Percentiles rank a stretch among this genome's conserved stretches.
Conservation (phyloP, 2,797 vertebrate genomes). For the Phoxinus dragarum region DNA sequence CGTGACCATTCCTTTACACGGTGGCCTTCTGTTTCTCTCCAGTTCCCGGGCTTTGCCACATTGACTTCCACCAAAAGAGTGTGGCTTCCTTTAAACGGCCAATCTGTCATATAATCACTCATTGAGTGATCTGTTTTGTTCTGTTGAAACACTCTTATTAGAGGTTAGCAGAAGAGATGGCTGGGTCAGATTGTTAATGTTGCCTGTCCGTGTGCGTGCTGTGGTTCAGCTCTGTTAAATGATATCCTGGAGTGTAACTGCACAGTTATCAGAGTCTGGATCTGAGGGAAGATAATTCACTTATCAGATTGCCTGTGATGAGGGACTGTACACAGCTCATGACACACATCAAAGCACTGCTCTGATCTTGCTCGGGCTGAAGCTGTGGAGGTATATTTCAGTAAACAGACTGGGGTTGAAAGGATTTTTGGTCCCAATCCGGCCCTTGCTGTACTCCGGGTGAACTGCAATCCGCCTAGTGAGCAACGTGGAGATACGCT, state of each 20-base stretch:
- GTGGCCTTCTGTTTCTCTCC: not conserved
- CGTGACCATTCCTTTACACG: slow-evolving; percentile 12
- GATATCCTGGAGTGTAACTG: slow-evolving; percentile 65
- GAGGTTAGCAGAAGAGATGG: slow-evolving; percentile 69
- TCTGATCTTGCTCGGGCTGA: slow-evolving; percentile 54
- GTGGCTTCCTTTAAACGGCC: slow-evolving; percentile 65
- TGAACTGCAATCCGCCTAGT: slow-evolving; percentile 15
- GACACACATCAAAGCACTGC: slow-evolving; percentile 73
- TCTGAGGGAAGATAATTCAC: slow-evolving; percentile 78
- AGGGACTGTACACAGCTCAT: slow-evolving; percentile 69
- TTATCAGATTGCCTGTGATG: slow-evolving; percentile 79
- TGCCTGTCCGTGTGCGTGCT: slow-evolving; percentile 61
- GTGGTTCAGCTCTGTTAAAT: slow-evolving; percentile 74
- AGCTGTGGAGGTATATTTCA: slow-evolving; percentile 55
- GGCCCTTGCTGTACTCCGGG: not conserved
- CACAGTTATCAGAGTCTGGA: slow-evolving; percentile 72
- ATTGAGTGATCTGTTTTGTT: slow-evolving; percentile 65
- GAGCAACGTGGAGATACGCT: slow-evolving; percentile 3
- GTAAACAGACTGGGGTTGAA: slow-evolving; percentile 55
- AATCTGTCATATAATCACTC: slow-evolving; percentile 66
- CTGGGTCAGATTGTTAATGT: slow-evolving; percentile 69
- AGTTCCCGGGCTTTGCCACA: not conserved
- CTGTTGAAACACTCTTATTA: slow-evolving; percentile 63
- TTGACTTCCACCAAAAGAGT: slow-evolving; percentile 60
- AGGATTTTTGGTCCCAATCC: slow-evolving; percentile 44